A percentile compares a stretch with the other conserved stretches of the same genome.
Conservation (phyloP, 64 coral and sea anemone genomes). For the Exaiptasia diaphana region DNA sequence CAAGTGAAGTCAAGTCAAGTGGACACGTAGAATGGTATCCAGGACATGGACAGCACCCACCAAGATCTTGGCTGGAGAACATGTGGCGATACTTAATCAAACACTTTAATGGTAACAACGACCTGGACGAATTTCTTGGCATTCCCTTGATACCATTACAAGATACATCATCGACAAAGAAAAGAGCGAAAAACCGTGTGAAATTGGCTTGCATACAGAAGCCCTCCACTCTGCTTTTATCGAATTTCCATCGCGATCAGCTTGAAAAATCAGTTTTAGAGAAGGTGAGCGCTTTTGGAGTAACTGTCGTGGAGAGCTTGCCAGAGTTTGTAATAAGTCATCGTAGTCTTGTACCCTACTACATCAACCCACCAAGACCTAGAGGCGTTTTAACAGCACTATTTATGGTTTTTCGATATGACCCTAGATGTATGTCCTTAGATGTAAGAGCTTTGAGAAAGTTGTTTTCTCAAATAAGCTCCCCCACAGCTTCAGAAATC, state of each 20-base stretch:
- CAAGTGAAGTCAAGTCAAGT: not conserved
- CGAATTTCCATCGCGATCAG: not conserved
- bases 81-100: slow-evolving; percentile 61
- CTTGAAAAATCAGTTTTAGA: not conserved
- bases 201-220: slow-evolving; percentile 21
- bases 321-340: slow-evolving; percentile 40
- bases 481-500: not conserved
- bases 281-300: slow-evolving; percentile 2
- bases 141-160: slow-evolving; percentile 34
- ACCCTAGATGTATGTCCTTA: not conserved
- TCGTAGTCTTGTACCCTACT: not conserved
- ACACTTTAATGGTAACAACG: slow-evolving; percentile 2
- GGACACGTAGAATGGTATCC: slow-evolving; percentile 35
- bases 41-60: not conserved
- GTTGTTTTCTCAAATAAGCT: slow-evolving; percentile 19
- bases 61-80: slow-evolving; percentile 40
- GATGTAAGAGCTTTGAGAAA: slow-evolving; percentile 32
- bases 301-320: slow-evolving; percentile 56
- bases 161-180: not conserved
- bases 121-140: slow-evolving; percentile 24
- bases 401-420: not conserved
- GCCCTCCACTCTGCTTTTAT: slow-evolving; percentile 54
- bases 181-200: not conserved
- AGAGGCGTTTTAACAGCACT: slow-evolving; percentile 51
- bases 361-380: slow-evolving; percentile 42